These are phyloP conservation scores for Drosophila greeni DNA, from an alignment of 2,888 invertebrate species.

Conservation along the genomic window DNA sequence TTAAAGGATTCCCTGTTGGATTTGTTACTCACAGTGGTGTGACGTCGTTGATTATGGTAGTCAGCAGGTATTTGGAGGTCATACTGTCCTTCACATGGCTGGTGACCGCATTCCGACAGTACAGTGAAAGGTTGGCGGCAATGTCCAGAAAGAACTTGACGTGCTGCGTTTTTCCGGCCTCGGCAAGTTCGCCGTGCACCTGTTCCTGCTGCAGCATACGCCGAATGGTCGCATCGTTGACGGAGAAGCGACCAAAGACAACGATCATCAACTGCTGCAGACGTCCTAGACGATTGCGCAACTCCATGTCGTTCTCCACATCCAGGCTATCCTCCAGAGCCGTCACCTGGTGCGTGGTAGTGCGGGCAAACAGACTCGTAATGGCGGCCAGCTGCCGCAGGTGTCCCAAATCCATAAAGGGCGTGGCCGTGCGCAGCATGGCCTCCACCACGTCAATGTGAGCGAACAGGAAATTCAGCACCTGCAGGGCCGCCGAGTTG, in stretches of 20 bases:
- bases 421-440: slow-evolving; percentile 85
- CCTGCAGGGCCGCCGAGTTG: slow-evolving; percentile 88
- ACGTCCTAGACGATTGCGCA: slow-evolving; percentile 80
- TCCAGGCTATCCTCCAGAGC: slow-evolving; percentile 20
- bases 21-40: slow-evolving; percentile 51
- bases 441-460: slow-evolving; percentile 90
- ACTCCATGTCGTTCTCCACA: slow-evolving; percentile 41
- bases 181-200: slow-evolving; percentile 17
- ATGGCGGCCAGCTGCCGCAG: slow-evolving; percentile 87
- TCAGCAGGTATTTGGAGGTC: slow-evolving; percentile 57
- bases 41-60: slow-evolving; percentile 56
- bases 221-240: slow-evolving; percentile 78
- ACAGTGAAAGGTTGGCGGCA: slow-evolving; percentile 85
- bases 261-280: slow-evolving; percentile 87
- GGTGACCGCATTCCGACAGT: slow-evolving; percentile 84
- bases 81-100: slow-evolving; percentile 80
- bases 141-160: slow-evolving; percentile 82
- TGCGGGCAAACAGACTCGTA: slow-evolving; percentile 86
- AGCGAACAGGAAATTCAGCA: slow-evolving; percentile 88
- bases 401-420: slow-evolving; percentile 83
- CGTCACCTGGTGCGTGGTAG: slow-evolving; percentile 80
- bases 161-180: slow-evolving; percentile 77
- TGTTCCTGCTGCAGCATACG: slow-evolving; percentile 73
- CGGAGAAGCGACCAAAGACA: slow-evolving; percentile 85
- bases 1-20: neutral